Percentiles rank a stretch among this genome's conserved stretches.
These are phyloP conservation scores for Aix galericulata DNA, from an alignment of 2,113 vertebrate species.

Conservation along the genomic window DNA sequence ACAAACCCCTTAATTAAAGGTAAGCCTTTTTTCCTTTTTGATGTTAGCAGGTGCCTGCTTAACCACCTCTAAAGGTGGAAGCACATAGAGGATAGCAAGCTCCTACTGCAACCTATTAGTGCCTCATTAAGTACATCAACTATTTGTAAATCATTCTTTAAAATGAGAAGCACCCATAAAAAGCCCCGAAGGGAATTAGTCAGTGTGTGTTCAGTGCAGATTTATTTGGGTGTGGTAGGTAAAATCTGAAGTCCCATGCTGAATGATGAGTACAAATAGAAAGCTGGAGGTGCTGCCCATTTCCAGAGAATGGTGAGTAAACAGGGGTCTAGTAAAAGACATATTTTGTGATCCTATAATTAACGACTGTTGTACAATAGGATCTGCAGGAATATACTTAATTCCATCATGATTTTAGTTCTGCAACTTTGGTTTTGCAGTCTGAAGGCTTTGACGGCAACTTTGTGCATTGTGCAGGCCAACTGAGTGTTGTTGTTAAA, in stretches of 20 bases:
- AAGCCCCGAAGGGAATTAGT: constrained; percentile 47
- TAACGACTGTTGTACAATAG: neutral
- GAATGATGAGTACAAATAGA: neutral
- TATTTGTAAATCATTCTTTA: neutral
- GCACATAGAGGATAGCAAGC: neutral
- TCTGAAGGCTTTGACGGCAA: neutral
- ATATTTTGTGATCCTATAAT: fast-evolving
- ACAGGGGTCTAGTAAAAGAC: neutral
- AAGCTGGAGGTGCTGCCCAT: neutral
- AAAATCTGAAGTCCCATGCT: neutral
- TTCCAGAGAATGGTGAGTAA: neutral
- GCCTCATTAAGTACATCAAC: neutral
- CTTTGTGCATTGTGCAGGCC: neutral
- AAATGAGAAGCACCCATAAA: neutral
- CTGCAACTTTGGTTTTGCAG: neutral
- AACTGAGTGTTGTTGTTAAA: neutral
- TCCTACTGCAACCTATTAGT: neutral
- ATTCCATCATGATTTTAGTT: neutral
- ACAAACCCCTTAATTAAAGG: neutral
- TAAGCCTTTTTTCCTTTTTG: neutral
- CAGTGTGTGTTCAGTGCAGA: neutral
- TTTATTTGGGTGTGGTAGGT: constrained; percentile 19
- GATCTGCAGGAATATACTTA: neutral
- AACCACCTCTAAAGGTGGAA: neutral
- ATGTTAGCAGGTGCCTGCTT: neutral